These are phyloP conservation scores for Megalurothrips usitatus DNA, from an alignment of 2,888 invertebrate species.

Conservation along the genomic window DNA sequence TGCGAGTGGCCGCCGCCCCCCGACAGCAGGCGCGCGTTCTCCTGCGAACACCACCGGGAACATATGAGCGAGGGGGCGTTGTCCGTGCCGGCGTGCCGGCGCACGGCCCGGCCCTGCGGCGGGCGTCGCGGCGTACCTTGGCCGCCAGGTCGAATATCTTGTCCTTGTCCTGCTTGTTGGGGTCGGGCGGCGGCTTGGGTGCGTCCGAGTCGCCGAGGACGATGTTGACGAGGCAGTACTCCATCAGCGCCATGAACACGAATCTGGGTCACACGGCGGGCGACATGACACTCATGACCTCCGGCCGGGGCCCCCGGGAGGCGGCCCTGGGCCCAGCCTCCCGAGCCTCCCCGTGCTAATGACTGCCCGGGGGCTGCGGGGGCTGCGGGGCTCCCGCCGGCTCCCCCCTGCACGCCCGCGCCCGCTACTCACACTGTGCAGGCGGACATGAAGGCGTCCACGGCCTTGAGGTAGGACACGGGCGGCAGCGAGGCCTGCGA, in stretches of 20 bases:
- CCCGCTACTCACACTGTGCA: constrained; percentile 68
- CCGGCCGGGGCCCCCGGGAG: neutral
- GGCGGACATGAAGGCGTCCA: constrained; percentile 89
- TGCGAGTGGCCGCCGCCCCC: constrained; percentile 39
- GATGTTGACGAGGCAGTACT: constrained; percentile 84
- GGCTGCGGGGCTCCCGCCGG: too few species aligned
- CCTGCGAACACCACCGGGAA: constrained; percentile 40
- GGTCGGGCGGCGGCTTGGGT: constrained; percentile 51
- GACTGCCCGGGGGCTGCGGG: neutral
- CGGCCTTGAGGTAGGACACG: constrained; percentile 88
- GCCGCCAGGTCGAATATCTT: constrained; percentile 54
- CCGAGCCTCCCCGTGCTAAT: neutral
- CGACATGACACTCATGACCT: neutral
- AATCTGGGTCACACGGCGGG: constrained; percentile 53
- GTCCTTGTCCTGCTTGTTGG: constrained; percentile 52
- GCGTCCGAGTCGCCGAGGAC: constrained; percentile 70
- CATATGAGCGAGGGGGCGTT: neutral
- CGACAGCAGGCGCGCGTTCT: constrained; percentile 48
- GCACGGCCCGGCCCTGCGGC: too few species aligned
- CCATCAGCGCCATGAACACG: constrained; percentile 91
- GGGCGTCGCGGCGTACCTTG: constrained; percentile 41
- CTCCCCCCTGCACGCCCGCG: neutral
- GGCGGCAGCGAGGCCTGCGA: constrained; percentile 90
- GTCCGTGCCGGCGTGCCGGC: constrained; percentile 37
- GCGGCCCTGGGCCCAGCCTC: neutral